phyloP scores from a whole-genome alignment of 2,113 vertebrate species.

The Rhinichthys klamathensis region DNA sequence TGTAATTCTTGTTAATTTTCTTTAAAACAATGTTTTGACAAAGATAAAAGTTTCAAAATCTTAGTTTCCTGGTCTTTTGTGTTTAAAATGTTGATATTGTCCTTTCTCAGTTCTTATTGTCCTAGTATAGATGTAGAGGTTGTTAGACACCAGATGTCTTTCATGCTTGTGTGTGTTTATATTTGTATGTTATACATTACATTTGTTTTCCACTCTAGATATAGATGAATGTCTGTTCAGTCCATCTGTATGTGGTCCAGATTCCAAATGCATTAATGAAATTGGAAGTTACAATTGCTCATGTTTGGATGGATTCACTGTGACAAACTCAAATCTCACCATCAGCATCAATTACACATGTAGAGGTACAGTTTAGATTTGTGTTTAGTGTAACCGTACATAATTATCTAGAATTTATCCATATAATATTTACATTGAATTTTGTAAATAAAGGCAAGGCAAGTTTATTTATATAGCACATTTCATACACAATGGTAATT shows the following conservation, averaged over 20 bases:
- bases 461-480: too few species aligned
- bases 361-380: background rate
- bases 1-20: too few species aligned
- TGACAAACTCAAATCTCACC: background rate
- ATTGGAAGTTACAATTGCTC: slow-evolving; percentile 18
- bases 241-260: slow-evolving; percentile 29
- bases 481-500: too few species aligned
- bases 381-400: background rate
- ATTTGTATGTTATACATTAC: too few species aligned
- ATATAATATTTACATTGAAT: background rate
- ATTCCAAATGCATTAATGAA: slow-evolving; percentile 12
- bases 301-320: slow-evolving; percentile 36
- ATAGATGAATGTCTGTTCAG: slow-evolving; percentile 10
- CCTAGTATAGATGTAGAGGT: too few species aligned
- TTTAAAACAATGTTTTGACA: too few species aligned
- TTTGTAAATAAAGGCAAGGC: background rate
- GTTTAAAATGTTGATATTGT: too few species aligned
- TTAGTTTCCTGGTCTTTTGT: too few species aligned
- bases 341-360: slow-evolving; percentile 9
- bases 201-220: background rate
- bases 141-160: too few species aligned
- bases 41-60: too few species aligned
- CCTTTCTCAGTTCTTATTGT: too few species aligned
- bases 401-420: background rate
- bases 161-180: too few species aligned